phyloP scores from a whole-genome alignment of 2,888 invertebrate species.

The Sthenelais limicola region DNA sequence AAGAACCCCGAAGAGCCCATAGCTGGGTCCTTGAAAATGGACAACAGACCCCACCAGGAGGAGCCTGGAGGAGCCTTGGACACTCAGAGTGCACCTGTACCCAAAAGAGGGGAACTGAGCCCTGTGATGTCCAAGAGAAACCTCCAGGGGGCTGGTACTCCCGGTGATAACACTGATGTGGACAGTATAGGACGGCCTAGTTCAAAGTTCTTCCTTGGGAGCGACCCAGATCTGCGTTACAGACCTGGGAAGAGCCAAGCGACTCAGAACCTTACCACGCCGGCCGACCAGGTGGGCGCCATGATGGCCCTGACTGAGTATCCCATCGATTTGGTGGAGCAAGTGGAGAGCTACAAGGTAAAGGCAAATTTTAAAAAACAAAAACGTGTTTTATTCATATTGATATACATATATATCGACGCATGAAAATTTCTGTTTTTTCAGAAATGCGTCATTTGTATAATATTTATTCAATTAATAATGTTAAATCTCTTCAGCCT shows the following conservation, averaged over 20 bases:
- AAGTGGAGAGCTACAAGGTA: constrained; percentile 20
- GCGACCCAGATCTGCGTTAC: constrained; percentile 20
- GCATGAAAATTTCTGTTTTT: too few species aligned
- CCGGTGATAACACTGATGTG: background rate
- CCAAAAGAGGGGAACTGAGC: background rate
- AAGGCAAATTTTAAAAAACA: too few species aligned
- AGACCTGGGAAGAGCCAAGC: background rate
- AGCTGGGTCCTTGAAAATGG: too few species aligned
- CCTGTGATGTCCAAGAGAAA: background rate
- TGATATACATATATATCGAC: too few species aligned
- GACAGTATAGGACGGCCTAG: background rate
- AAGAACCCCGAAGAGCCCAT: background rate
- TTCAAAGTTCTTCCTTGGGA: constrained; percentile 17
- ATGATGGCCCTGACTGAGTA: constrained; percentile 50
- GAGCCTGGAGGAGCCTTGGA: too few species aligned
- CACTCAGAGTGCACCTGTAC: too few species aligned
- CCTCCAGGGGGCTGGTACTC: background rate
- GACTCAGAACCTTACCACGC: constrained; percentile 46
- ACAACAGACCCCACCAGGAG: too few species aligned
- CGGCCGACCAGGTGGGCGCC: constrained; percentile 50
- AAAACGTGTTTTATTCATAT: too few species aligned
- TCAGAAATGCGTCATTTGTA: too few species aligned
- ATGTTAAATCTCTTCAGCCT: too few species aligned
- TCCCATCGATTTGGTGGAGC: background rate
- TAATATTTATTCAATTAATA: too few species aligned